Percentiles rank a stretch among this genome's conserved stretches.
Evolutionary conservation across 2,888 invertebrate genomes (phyloP).

Genomic region (Mesochorus sp.): DNA sequence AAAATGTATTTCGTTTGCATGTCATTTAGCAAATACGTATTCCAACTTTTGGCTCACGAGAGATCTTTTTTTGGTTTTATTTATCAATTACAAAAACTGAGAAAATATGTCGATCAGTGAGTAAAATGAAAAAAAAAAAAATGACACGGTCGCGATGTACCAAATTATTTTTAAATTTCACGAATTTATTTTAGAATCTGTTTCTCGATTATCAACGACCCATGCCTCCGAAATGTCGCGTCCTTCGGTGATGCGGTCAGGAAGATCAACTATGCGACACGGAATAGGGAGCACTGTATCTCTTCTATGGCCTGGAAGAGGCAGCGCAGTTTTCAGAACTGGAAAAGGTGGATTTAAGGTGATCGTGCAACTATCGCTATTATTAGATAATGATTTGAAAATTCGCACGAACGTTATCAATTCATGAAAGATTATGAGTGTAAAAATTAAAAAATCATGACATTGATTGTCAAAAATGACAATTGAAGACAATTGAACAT

Average conservation of each 20-base stretch:
- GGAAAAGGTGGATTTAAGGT: constrained; percentile 63
- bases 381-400: too few species aligned
- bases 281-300: constrained; percentile 47
- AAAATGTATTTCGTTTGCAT: too few species aligned
- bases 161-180: neutral
- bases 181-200: constrained; percentile 33
- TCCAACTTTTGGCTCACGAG: too few species aligned
- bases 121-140: neutral
- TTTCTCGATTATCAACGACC: constrained; percentile 35
- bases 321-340: constrained; percentile 61
- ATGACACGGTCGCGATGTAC: neutral
- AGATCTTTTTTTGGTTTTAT: neutral
- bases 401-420: neutral
- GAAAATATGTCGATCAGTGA: constrained; percentile 43
- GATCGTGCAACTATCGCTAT: neutral
- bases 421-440: neutral
- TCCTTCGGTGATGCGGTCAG: constrained; percentile 37
- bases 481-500: too few species aligned
- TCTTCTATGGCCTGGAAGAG: constrained; percentile 53
- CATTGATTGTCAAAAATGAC: neutral
- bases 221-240: constrained; percentile 35
- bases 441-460: constrained; percentile 4
- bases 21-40: too few species aligned
- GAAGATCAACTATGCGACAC: constrained; percentile 26
- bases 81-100: neutral